Percentiles rank a stretch among this genome's conserved stretches.
These are phyloP conservation scores for Perca fluviatilis DNA, from an alignment of 2,113 vertebrate genomes.

Conservation along the genomic window DNA sequence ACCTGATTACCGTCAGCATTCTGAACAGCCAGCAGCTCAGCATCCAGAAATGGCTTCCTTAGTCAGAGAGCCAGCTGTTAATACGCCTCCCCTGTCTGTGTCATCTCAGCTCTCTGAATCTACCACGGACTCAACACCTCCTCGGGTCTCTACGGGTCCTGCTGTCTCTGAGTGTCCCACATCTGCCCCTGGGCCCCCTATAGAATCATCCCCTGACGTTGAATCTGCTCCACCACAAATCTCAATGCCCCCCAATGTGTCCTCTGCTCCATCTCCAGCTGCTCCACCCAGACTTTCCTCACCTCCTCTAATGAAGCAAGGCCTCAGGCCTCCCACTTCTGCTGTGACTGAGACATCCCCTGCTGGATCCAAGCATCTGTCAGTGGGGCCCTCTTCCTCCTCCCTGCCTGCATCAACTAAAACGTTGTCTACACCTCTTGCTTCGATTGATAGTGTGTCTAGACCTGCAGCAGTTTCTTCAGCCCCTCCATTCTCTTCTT, in stretches of 20 bases:
- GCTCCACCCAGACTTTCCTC: constrained; percentile 66
- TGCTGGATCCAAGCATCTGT: constrained; percentile 39
- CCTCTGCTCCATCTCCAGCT: constrained; percentile 48
- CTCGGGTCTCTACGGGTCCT: constrained; percentile 45
- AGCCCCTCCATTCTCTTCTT: constrained; percentile 30
- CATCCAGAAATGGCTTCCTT: constrained; percentile 61
- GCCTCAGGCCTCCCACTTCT: constrained; percentile 51
- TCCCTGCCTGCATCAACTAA: constrained; percentile 49
- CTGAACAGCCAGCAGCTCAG: constrained; percentile 62
- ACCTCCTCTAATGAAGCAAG: constrained; percentile 59
- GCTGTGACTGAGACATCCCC: constrained; percentile 43
- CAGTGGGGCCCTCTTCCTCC: constrained; percentile 50
- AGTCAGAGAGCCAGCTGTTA: constrained; percentile 59
- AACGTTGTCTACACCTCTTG: constrained; percentile 36
- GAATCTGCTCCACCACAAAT: constrained; percentile 54
- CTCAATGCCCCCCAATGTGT: constrained; percentile 43
- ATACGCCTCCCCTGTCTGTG: constrained; percentile 46
- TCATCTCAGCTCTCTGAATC: constrained; percentile 58
- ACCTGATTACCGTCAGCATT: constrained; percentile 64
- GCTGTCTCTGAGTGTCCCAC: constrained; percentile 51
- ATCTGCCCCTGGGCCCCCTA: constrained; percentile 39
- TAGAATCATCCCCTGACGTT: constrained; percentile 30
- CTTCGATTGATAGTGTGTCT: constrained; percentile 33
- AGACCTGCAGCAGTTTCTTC: constrained; percentile 39
- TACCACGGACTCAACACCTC: constrained; percentile 44